Evolutionary conservation across 2,888 invertebrate species (phyloP), one percentile per base, ranked within the genome.

Genomic region (Eilema depressum): DNA sequence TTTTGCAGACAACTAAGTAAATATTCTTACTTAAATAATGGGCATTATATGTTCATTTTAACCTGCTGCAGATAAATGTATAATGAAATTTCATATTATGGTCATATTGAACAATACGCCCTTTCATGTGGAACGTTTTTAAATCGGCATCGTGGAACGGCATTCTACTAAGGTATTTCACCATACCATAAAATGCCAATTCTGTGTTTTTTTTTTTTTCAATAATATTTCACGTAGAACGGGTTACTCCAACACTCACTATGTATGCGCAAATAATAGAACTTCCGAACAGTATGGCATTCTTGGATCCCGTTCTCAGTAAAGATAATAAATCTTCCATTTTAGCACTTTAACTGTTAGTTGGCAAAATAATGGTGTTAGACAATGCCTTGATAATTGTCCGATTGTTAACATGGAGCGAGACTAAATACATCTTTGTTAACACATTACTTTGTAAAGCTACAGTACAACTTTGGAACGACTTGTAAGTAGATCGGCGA

Each of bases 361-460:
- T 89, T 91, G 89, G 89, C 89, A 89, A 89, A 91, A 91, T 92
- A 92, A 92, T 91, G 88, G 85, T 83, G 80, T 80, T 80, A 89
- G 85, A 92, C 91, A 92, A 91, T 88, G 83, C 80, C 74, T 76
- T 80, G 77, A 83, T 85, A 88, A 91, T 90, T 87, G 86, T 85
- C 76, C 85, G 85, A 87, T 88, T 86, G 86, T 87, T 69, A 77
- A 77, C 83, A 77, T 85, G 85, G 87, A 87, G 85, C 81, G 85
- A 72, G 77, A 87, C 86, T 83, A 83, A 87, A 71, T 80, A 72
- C 66, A 82, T 83, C 75, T 84, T 84, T 85, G 76, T 80, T 78
- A 73, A 74, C 64, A 71, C 11, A 47, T 65, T 30, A 73, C 68
- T 75, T 71, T 75, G 70, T 57, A 12, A 60, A 60, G 25, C 7